These are phyloP conservation scores for Penaeus indicus DNA, from an alignment of 1,140 invertebrate genomes.

Conservation along the genomic window DNA sequence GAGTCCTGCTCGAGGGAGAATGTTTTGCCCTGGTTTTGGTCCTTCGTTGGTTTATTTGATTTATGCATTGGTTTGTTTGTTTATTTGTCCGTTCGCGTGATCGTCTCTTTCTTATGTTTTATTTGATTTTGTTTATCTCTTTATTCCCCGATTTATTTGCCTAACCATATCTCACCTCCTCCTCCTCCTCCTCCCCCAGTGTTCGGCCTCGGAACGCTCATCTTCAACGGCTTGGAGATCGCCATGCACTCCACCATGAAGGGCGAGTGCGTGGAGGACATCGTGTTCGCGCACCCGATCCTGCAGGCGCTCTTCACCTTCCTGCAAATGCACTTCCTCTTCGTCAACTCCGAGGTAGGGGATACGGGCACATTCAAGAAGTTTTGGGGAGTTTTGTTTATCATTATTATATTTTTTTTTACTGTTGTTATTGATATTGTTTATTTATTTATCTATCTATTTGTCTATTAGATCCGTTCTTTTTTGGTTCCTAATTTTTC, in stretches of 20 bases:
- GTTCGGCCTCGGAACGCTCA: slow-evolving; percentile 78
- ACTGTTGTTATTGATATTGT: too few relatives aligned
- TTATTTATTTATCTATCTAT: too few relatives aligned
- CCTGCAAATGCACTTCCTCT: slow-evolving; percentile 80
- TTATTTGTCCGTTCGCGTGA: too few relatives aligned
- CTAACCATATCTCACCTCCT: neutral
- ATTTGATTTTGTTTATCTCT: too few relatives aligned
- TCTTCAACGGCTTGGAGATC: slow-evolving; percentile 78
- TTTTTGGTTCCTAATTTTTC: too few relatives aligned
- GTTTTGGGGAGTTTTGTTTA: too few relatives aligned
- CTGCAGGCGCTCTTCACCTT: slow-evolving; percentile 80
- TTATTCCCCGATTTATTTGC: neutral
- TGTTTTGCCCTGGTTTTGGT: neutral
- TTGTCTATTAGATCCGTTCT: too few relatives aligned
- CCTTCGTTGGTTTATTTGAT: neutral
- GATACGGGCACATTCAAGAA: too few relatives aligned
- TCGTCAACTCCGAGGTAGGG: slow-evolving; percentile 79
- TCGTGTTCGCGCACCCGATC: slow-evolving; percentile 77
- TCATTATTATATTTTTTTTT: too few relatives aligned
- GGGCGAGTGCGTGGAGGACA: slow-evolving; percentile 74
- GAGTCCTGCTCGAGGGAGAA: slow-evolving; percentile 65
- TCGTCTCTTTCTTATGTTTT: too few relatives aligned
- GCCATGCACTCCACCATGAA: slow-evolving; percentile 78
- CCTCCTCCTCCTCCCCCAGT: slow-evolving; percentile 71
- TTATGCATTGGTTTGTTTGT: too few relatives aligned